A percentile compares a stretch with the other conserved stretches of the same genome.
Evolutionary conservation across 2,797 vertebrate species (phyloP).

Genomic region (Pachyuromys duprasi): DNA sequence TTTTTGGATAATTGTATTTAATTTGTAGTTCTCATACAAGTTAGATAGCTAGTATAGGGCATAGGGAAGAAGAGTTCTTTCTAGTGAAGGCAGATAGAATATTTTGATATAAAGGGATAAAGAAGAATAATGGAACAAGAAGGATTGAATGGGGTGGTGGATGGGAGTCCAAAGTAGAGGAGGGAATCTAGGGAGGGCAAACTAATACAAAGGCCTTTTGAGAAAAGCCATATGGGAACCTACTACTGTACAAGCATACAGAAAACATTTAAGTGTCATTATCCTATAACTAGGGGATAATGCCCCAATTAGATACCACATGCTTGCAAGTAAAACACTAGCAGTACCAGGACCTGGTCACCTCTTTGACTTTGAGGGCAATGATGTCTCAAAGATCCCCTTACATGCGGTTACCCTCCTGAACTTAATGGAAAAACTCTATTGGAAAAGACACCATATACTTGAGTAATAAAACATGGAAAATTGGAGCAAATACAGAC

Average conservation of each 20-base stretch:
- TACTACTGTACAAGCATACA: not conserved
- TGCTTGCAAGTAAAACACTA: not conserved
- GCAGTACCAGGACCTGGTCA: not conserved
- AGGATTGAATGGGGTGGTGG: not conserved
- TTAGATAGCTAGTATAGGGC: not conserved
- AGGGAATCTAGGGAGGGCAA: not conserved
- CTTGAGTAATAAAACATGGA: not conserved
- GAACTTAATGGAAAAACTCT: not conserved
- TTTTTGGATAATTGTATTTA: not conserved
- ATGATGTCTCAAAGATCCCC: not conserved
- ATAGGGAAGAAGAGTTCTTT: not conserved
- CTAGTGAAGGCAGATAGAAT: not conserved
- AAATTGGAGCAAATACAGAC: not conserved
- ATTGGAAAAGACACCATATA: not conserved
- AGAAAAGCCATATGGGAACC: not conserved
- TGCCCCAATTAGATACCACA: not conserved
- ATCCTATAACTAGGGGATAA: not conserved
- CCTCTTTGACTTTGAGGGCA: not conserved
- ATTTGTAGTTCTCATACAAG: not conserved
- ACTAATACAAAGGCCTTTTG: not conserved
- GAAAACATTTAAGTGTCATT: not conserved
- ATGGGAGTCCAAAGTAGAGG: not conserved
- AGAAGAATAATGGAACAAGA: not conserved
- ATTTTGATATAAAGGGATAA: not conserved
- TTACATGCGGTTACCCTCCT: not conserved